Base-by-base conservation (phyloP, 2,113 vertebrate species). In the Clarias macrocephalus region DNA sequence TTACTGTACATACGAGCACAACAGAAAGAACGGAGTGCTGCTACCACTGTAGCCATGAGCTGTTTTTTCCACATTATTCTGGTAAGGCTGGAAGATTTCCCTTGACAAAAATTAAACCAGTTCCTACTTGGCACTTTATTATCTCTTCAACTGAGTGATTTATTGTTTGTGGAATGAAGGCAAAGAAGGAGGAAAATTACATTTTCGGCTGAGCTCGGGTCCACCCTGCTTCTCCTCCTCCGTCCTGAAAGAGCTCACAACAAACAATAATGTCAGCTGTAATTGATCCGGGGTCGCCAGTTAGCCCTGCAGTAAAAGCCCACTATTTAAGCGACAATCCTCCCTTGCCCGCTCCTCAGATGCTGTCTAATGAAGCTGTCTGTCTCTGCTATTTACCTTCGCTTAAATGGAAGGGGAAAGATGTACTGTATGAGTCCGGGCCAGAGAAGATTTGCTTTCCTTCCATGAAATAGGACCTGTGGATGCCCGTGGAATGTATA, bases 91-190 rank as follows among this genome's bases (percentile, higher is more conserved):
- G 80, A 89, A 95, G 94, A 96, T 97, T 94, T 97, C 95, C 93
- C 95, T 93, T 95, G 93, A 96, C 92, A 96, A 93, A 94, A 97
- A 96, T 96, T 96, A 96, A 96, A 94, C 92, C 92, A 94, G 93
- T 94, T 94, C 94, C 93, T 95, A 94, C 91, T 95, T 95, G 93
- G 91, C 95, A 93, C 92, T 96, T 95, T 96, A 96, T 96, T 96
- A 97, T 96, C 95, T 96, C 94, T 96, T 96, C 93, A 96, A 94
- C 92, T 95, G 96, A 96, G 95, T 96, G 93, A 96, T 97, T 96
- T 96, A 96, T 96, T 95, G 93, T 96, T 96, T 96, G 94, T 94
- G 95, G 93, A 94, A 92, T 90, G 92, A 94, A 96, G 95, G 93
- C 94, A 94, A 94, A 94, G 94, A 89, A 94, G 86, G 59, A 95